These are phyloP conservation scores for Lysandra coridon DNA, from an alignment of 2,888 invertebrate genomes.

Conservation along the genomic window DNA sequence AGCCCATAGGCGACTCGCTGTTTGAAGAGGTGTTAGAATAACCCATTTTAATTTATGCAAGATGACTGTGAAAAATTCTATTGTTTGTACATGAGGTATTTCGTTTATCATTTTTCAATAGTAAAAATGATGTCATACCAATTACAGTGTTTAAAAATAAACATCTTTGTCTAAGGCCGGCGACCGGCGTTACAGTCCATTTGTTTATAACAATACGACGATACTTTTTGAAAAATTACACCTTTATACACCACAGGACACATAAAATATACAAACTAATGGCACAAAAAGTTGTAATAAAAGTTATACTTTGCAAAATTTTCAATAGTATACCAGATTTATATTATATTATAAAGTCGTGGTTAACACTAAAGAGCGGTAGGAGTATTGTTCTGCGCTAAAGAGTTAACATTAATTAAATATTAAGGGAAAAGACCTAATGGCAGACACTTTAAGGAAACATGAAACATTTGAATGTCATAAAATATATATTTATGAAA, in stretches of 20 bases:
- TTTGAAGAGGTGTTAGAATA: not conserved
- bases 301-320: too few relatives aligned
- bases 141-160: conserved; percentile 35
- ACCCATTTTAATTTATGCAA: conserved; percentile 10
- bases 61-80: not conserved
- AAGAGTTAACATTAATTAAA: too few relatives aligned
- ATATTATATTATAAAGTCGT: too few relatives aligned
- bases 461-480: too few relatives aligned
- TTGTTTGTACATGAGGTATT: not conserved
- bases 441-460: too few relatives aligned
- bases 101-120: not conserved
- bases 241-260: conserved; percentile 9
- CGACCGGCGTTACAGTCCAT: conserved; percentile 61
- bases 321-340: too few relatives aligned
- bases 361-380: too few relatives aligned
- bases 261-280: not conserved
- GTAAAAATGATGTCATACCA: conserved; percentile 31
- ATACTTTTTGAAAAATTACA: conserved; percentile 37
- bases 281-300: too few relatives aligned
- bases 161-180: conserved; percentile 54
- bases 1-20: not conserved
- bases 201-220: conserved; percentile 64
- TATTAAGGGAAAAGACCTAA: too few relatives aligned
- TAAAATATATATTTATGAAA: too few relatives aligned
- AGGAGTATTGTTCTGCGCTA: too few relatives aligned